Conservation (phyloP, 1,140 invertebrate species). For the Macrosteles quadrilineatus region DNA sequence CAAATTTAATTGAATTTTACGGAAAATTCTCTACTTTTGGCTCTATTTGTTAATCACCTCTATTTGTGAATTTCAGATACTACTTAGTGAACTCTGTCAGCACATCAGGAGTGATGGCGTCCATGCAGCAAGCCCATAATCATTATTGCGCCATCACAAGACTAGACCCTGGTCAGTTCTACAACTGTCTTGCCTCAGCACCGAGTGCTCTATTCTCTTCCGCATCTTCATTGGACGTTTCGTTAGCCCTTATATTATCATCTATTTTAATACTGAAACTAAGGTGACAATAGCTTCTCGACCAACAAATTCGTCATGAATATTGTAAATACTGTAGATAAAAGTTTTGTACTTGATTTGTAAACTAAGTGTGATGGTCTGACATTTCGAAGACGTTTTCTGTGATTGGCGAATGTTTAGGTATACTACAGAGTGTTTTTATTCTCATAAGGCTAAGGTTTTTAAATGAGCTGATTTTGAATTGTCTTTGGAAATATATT, state of each 20-base stretch:
- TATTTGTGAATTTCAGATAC: conserved; percentile 62
- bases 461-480: no score
- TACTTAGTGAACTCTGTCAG: conserved; percentile 71
- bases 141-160: conserved; percentile 84
- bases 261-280: not conserved
- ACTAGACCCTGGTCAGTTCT: conserved; percentile 71
- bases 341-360: not conserved
- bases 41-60: no score
- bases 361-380: not conserved
- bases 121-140: not conserved
- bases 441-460: no score
- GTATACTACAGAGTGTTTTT: no score
- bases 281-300: not conserved
- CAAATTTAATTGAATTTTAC: no score
- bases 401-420: not conserved
- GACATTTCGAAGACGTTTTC: not conserved
- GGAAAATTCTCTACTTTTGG: no score
- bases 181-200: conserved; percentile 69
- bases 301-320: not conserved
- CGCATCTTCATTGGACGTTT: not conserved
- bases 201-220: conserved; percentile 63
- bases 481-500: no score
- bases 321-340: not conserved
- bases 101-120: conserved; percentile 52
- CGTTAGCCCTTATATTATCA: not conserved